Evolutionary conservation across 2,797 vertebrate species (phyloP), one percentile per base, ranked within the genome.

Genomic region (Staurois parvus): DNA sequence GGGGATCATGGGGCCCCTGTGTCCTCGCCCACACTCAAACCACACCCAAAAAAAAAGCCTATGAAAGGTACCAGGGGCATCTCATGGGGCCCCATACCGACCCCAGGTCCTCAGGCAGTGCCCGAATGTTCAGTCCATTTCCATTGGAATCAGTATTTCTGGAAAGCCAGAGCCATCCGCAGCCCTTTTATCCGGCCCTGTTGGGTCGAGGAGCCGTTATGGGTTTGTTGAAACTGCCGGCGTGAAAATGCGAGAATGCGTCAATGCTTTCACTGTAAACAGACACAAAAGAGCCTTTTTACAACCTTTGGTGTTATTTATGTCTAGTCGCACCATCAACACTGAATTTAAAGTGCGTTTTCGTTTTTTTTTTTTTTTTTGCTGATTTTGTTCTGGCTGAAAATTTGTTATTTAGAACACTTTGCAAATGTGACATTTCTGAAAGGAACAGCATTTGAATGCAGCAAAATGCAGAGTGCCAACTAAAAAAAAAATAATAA

Each of bases 351-450:
- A 83, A 19, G 73, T 15, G 45, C 11, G 26, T 76, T 84, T 28
- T 32, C 29, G 11, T 7, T 28, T n/a, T 24, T 19, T 9, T 28
- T 29, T 59, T 34, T 56, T 68, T 2, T 4, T 70, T 69, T 52
- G 48, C 48, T 19, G 48, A 28, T 28, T 40, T 29, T 12, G 12
- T 69, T 32, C 12, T 29, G 62, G 26, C n/a, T 79, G 52, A 30
- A 79, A 62, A 85, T 74, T 42, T 73, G 76, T 74, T 68, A 75
- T 81, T 52, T 19, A 82, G 66, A 76, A 62, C 81, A 42, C 21
- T 69, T 40, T 70, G 78, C 45, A 81, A 81, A 85, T 85, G 78
- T 85, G 72, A 81, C 78, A 81, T 85, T 81, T 52, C 17, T 52
- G 13, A 52, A 4, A 19, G 13, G 3, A 52, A 52, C 2, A 17